A percentile compares a stretch with the other conserved stretches of the same genome.
These are phyloP conservation scores for Zosterops hypoxanthus DNA, from an alignment of 2,113 vertebrate species.

Conservation along the genomic window DNA sequence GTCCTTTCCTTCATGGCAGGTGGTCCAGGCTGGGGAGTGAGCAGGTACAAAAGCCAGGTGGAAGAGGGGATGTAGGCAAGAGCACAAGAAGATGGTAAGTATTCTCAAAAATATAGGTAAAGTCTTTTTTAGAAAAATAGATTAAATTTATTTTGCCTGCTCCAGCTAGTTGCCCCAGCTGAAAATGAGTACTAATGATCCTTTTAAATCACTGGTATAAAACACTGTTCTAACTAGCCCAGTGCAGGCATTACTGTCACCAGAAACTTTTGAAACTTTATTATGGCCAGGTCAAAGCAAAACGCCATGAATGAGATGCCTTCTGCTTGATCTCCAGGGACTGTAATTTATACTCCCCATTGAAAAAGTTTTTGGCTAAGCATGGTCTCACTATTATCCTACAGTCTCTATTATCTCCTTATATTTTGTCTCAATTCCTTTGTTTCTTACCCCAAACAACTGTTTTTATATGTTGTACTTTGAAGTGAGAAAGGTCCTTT, in stretches of 20 bases:
- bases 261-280: slow-evolving; percentile 16
- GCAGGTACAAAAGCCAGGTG: background rate
- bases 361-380: background rate
- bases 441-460: background rate
- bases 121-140: background rate
- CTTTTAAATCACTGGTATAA: slow-evolving; percentile 10
- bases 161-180: slow-evolving; percentile 2
- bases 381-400: background rate
- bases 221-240: background rate
- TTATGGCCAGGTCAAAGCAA: slow-evolving; percentile 44
- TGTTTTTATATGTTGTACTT: background rate
- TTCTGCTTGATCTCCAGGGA: slow-evolving; percentile 17
- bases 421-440: background rate
- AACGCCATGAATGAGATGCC: slow-evolving; percentile 34
- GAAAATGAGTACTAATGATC: slow-evolving; percentile 23
- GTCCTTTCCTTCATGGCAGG: rapidly evolving
- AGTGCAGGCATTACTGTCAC: background rate
- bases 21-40: background rate
- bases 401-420: background rate
- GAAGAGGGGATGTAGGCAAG: background rate
- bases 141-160: slow-evolving; percentile 34
- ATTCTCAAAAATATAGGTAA: background rate
- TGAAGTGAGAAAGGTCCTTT: background rate
- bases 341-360: background rate
- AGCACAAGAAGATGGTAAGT: background rate